Conservation (phyloP, 2,797 vertebrate genomes). For the Macropus fuliginosus region DNA sequence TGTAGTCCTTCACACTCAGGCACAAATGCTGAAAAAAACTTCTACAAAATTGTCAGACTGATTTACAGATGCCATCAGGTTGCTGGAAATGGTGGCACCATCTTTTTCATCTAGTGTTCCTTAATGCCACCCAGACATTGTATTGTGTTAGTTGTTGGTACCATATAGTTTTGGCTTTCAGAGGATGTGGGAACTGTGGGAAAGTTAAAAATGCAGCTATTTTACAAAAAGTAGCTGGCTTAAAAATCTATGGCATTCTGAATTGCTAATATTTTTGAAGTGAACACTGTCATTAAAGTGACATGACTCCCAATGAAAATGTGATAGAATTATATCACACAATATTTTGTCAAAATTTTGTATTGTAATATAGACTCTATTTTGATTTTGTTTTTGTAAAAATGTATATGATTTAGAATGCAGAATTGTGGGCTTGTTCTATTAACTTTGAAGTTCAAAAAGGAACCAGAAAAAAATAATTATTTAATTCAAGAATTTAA, state of each 20-base stretch:
- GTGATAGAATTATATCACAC: constrained; percentile 60
- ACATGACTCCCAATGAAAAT: constrained; percentile 53
- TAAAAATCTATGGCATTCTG: constrained; percentile 63
- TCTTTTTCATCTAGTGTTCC: constrained; percentile 1
- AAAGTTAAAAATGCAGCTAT: constrained; percentile 96
- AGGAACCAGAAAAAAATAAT: constrained; percentile 46
- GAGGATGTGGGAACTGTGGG: constrained; percentile 93
- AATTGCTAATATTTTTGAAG: constrained; percentile 72
- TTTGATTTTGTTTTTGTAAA: constrained; percentile 53
- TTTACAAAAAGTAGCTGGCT: constrained; percentile 69
- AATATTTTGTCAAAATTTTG: constrained; percentile 70
- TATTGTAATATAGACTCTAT: constrained; percentile 55
- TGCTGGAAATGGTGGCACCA: constrained; percentile 17
- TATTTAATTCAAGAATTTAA: constrained; percentile 30
- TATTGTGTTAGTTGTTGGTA: not conserved
- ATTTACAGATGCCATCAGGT: not conserved
- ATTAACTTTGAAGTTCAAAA: constrained; percentile 34
- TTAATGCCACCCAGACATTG: not conserved
- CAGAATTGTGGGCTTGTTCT: constrained; percentile 37
- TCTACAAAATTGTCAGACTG: not conserved
- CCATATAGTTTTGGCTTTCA: constrained; percentile 97
- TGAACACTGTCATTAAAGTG: constrained; percentile 50
- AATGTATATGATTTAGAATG: constrained; percentile 37
- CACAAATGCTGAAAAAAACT: not conserved
- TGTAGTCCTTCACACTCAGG: not conserved